Percentiles rank a stretch among this genome's conserved stretches.
Conservation (phyloP, 2,113 vertebrate species). For the Corythornis vintsioides region DNA sequence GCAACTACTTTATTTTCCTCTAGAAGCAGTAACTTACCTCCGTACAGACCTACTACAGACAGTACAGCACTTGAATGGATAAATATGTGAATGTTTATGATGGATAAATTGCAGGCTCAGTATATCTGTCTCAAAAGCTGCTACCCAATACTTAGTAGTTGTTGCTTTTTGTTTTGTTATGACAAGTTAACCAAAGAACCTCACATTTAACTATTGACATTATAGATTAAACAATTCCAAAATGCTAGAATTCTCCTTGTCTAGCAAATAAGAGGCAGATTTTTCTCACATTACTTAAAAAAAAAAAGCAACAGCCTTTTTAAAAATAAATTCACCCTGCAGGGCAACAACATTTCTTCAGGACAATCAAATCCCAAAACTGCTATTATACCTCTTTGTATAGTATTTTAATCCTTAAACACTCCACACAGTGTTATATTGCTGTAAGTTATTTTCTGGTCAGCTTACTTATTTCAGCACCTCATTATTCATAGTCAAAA, state of each 20-base stretch:
- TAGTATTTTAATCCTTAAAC: neutral
- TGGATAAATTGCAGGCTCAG: neutral
- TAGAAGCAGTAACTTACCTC: neutral
- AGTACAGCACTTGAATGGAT: neutral
- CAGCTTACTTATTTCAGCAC: slow-evolving; percentile 59
- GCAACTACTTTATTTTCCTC: neutral
- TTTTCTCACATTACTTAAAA: neutral
- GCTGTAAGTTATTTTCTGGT: slow-evolving; percentile 29
- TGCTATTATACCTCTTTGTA: neutral
- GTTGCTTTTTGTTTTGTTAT: neutral
- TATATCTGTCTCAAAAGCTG: neutral
- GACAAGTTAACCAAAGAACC: neutral
- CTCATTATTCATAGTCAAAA: slow-evolving; percentile 72
- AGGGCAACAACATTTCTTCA: neutral
- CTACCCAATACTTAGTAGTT: neutral
- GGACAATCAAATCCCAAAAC: neutral
- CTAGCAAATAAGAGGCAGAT: neutral
- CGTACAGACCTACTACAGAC: neutral
- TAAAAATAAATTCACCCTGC: neutral
- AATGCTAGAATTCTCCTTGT: neutral
- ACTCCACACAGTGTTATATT: neutral
- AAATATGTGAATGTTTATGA: neutral
- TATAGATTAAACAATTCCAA: neutral
- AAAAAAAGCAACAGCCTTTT: neutral
- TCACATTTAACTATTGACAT: neutral